These are phyloP conservation scores for Drosophila neocordata DNA, from an alignment of 1,140 invertebrate genomes.

Conservation along the genomic window DNA sequence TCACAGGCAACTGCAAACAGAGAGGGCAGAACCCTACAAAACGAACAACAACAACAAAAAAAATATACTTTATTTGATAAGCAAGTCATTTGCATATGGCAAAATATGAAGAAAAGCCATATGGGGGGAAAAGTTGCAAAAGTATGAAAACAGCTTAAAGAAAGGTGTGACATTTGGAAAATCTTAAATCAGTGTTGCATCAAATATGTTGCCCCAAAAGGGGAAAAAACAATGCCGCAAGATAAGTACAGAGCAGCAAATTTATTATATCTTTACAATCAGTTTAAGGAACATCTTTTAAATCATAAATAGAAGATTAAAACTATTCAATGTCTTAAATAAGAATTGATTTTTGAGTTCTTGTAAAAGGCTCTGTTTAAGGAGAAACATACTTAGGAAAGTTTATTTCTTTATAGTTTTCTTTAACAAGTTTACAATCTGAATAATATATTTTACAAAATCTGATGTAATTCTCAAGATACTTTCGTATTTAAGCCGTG, in stretches of 20 bases:
- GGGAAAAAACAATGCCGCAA: neutral
- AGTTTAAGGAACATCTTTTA: too few relatives aligned
- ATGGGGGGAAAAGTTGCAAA: neutral
- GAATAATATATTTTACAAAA: too few relatives aligned
- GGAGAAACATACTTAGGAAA: too few relatives aligned
- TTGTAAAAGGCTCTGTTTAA: too few relatives aligned
- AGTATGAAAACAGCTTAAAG: conserved; percentile 15
- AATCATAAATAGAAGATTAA: too few relatives aligned
- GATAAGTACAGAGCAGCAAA: neutral
- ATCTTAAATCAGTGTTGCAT: conserved; percentile 60
- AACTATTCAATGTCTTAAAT: too few relatives aligned
- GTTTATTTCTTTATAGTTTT: too few relatives aligned
- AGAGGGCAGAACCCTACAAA: conserved; percentile 22
- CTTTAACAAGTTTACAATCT: too few relatives aligned
- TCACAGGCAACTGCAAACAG: conserved; percentile 36
- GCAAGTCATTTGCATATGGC: conserved; percentile 77
- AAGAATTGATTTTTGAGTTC: too few relatives aligned
- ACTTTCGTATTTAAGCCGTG: too few relatives aligned
- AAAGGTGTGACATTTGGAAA: conserved; percentile 38
- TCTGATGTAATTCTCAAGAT: too few relatives aligned
- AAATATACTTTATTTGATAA: conserved; percentile 76
- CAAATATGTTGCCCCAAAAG: conserved; percentile 55
- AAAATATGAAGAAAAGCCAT: conserved; percentile 46
- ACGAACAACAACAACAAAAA: neutral
- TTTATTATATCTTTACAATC: neutral